Evolutionary conservation across 2,888 invertebrate species (phyloP).

Genomic region (Drosophila setosimentum): DNA sequence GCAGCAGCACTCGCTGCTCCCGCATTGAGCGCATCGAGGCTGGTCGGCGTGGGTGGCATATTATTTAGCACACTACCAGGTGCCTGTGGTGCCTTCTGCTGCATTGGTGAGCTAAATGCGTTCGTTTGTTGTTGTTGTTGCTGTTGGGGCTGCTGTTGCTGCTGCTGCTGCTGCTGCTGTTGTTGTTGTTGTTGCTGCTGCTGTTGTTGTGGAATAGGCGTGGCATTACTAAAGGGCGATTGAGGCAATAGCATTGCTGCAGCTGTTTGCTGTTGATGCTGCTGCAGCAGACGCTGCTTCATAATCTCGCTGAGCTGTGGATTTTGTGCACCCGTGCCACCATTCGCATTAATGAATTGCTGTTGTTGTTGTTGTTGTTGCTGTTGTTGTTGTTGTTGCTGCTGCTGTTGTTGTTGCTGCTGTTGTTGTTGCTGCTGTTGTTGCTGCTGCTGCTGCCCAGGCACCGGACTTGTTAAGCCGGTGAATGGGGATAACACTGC

Average conservation of each 20-base stretch:
- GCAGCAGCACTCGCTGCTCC: conserved; percentile 47
- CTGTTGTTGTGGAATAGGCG: conserved; percentile 70
- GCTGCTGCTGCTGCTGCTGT: conserved; percentile 70
- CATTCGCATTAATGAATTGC: conserved; percentile 87
- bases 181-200: conserved; percentile 79
- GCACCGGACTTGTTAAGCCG: conserved; percentile 85
- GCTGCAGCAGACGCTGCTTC: conserved; percentile 87
- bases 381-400: conserved; percentile 75
- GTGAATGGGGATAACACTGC: conserved; percentile 90
- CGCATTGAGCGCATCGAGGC: conserved; percentile 84
- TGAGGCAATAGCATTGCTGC: conserved; percentile 76
- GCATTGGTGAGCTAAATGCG: conserved; percentile 50
- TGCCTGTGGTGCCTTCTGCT: conserved; percentile 68
- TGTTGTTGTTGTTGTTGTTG: conserved; percentile 83
- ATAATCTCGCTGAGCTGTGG: conserved; percentile 87
- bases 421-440: conserved; percentile 79
- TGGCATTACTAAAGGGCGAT: conserved; percentile 76
- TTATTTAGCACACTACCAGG: conserved; percentile 66
- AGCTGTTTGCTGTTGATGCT: conserved; percentile 72
- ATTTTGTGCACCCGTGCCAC: conserved; percentile 83
- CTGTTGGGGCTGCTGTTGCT: conserved; percentile 60
- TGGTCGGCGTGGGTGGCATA: conserved; percentile 86
- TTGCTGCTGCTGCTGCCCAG: conserved; percentile 82
- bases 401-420: conserved; percentile 82
- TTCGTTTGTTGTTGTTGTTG: conserved; percentile 80